Conservation (phyloP, 92 coral and sea anemone genomes). For the Scolanthus callimorphus region DNA sequence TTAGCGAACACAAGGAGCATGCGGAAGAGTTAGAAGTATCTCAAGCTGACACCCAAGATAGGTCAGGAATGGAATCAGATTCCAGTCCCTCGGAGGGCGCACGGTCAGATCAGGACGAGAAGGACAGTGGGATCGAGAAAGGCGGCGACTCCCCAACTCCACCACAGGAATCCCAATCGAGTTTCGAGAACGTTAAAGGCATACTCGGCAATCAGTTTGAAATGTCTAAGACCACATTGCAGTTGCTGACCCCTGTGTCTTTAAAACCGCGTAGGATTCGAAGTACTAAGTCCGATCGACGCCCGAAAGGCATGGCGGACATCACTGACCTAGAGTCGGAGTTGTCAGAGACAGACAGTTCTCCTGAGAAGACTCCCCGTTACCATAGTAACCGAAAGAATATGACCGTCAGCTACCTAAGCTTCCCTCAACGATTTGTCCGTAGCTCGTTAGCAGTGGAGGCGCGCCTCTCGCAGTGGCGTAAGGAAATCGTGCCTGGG, state of each 20-base stretch:
- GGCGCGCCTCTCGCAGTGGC: constrained; percentile 40
- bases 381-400: constrained; percentile 9
- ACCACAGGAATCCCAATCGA: background rate
- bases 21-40: too few species aligned
- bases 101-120: constrained; percentile 24
- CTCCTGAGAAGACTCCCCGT: constrained; percentile 31
- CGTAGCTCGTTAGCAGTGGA: constrained; percentile 36
- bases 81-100: background rate
- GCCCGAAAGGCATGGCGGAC: constrained; percentile 7
- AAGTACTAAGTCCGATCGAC: constrained; percentile 14
- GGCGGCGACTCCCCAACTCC: constrained; percentile 17
- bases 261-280: constrained; percentile 16
- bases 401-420: constrained; percentile 28
- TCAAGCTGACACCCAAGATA: too few species aligned
- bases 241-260: constrained; percentile 17
- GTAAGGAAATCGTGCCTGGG: constrained; percentile 16
- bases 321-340: constrained; percentile 14
- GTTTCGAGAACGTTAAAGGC: background rate
- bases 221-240: constrained; percentile 10
- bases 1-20: too few species aligned
- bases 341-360: constrained; percentile 25
- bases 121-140: constrained; percentile 46
- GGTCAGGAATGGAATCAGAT: constrained; percentile 22
- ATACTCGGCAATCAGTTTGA: background rate
- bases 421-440: constrained; percentile 36